A percentile compares a stretch with the other conserved stretches of the same genome.
Conservation (phyloP, 2,888 invertebrate species). For the Sphaerolaimus hirsutus region DNA sequence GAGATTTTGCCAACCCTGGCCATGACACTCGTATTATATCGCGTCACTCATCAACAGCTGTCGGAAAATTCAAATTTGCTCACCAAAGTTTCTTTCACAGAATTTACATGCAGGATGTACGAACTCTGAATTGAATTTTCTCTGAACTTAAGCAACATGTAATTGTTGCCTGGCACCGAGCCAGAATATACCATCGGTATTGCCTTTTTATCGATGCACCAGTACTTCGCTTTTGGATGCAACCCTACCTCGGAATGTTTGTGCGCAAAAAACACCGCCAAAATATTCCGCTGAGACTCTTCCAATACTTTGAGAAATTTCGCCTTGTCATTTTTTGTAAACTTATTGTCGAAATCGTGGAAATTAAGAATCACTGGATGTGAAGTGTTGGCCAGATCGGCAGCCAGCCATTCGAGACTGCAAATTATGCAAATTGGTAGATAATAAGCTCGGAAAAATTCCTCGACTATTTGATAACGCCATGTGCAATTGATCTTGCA, state of each 20-base stretch:
- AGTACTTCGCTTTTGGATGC: background rate
- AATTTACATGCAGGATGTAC: too few relatives aligned
- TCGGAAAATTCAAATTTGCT: too few relatives aligned
- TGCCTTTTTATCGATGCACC: slow-evolving; percentile 1
- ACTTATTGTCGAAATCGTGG: slow-evolving; percentile 5
- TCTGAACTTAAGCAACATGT: background rate
- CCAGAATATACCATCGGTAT: slow-evolving; percentile 6
- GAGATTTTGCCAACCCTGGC: too few relatives aligned
- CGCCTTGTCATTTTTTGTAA: background rate
- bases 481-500: too few relatives aligned
- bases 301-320: background rate
- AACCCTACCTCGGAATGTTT: slow-evolving; percentile 4
- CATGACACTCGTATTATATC: too few relatives aligned
- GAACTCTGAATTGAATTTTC: too few relatives aligned
- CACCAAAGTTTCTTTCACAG: too few relatives aligned
- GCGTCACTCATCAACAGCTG: too few relatives aligned
- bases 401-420: background rate
- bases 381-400: background rate
- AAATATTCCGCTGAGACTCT: background rate
- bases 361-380: slow-evolving; percentile 3
- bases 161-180: slow-evolving; percentile 6
- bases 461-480: too few relatives aligned
- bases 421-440: too few relatives aligned
- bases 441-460: too few relatives aligned
- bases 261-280: slow-evolving; percentile 7